Base-by-base conservation (phyloP, 1,140 invertebrate species). In the Cyphomyrmex costatus region DNA sequence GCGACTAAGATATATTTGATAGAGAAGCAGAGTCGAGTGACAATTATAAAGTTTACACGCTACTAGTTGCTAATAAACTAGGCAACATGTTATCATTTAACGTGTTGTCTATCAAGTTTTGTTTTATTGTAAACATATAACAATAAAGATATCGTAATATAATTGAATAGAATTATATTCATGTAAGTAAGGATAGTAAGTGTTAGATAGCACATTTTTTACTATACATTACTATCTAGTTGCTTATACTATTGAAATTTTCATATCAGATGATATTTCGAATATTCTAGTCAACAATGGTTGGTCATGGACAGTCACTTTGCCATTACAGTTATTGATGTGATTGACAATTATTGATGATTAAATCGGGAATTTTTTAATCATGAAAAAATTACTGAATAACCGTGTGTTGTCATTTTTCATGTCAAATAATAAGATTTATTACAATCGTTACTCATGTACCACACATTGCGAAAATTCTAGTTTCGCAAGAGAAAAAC, bases 401-500 rank as follows among this genome's bases (percentile, higher is more conserved):
- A 58, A 82, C 16, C 5, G 8, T 82, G n/a, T 46, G 16, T 27
- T 46, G 6, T 21, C 51, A 5, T 24, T 42, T 8, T 66, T 66
- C 24, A 33, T 19, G 6, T n/a, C 16, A 24, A 49, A 19, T 36
- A 8, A 14, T n/a, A 53, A 68, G 14, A 24, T 14, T 36, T 7
- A 0, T 19, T 24, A 12, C 66, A 21, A 6, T 3, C 4, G 14
- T 7, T 14, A 53, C 8, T 79, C 16, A 19, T 24, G 0, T 14
- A 42, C 5, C 10, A n/a, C 0, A 53, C 10, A 2, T 19, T 68
- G 0, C 30, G 6, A 46, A 24, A 68, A 36, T 80, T 80, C 2
- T 30, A 70, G 77, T 56, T 70, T 80, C 1, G 51, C 5, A 10
- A 80, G 63, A 68, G 1, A 8, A 14, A 68, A n/a, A 36, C 10